A percentile compares a stretch with the other conserved stretches of the same genome.
Evolutionary conservation across 92 coral and sea anemone species (phyloP).

Genomic region (Pocillopora grandis): DNA sequence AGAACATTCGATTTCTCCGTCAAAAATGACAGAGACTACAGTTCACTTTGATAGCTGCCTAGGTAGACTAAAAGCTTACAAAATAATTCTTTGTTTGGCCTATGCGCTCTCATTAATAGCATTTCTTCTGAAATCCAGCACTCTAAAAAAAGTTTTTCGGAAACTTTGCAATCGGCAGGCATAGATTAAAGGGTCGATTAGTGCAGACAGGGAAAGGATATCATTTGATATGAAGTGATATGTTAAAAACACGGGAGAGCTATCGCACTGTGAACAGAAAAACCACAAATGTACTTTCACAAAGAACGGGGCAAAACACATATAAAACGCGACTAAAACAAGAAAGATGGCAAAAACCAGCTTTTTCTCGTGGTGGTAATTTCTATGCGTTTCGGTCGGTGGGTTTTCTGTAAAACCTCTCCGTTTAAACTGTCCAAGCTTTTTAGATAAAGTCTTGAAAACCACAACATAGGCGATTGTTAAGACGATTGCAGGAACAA

Average conservation of each 20-base stretch:
- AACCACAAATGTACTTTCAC: slow-evolving; percentile 29
- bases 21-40: no score
- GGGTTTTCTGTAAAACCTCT: background rate
- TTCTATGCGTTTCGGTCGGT: background rate
- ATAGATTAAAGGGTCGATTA: slow-evolving; percentile 18
- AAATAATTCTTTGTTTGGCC: no score
- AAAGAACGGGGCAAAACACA: slow-evolving; percentile 21
- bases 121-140: slow-evolving; percentile 5
- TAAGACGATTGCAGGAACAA: background rate
- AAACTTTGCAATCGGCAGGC: slow-evolving; percentile 28
- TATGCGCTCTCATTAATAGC: no score
- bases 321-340: slow-evolving; percentile 22
- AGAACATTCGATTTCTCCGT: no score
- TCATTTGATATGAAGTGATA: slow-evolving; percentile 26
- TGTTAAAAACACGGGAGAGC: background rate
- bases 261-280: slow-evolving; percentile 1
- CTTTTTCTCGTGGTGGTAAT: background rate
- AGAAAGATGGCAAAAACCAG: background rate
- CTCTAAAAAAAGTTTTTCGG: slow-evolving; percentile 7
- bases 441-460: slow-evolving; percentile 1
- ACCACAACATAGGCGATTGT: slow-evolving; percentile 18
- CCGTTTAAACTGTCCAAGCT: background rate
- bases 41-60: no score
- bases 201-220: slow-evolving; percentile 3
- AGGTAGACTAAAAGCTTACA: no score